Percentiles rank a stretch among this genome's conserved stretches.
These are phyloP conservation scores for Ichneumoninae sp. DNA, from an alignment of 2,888 invertebrate species.

Conservation along the genomic window DNA sequence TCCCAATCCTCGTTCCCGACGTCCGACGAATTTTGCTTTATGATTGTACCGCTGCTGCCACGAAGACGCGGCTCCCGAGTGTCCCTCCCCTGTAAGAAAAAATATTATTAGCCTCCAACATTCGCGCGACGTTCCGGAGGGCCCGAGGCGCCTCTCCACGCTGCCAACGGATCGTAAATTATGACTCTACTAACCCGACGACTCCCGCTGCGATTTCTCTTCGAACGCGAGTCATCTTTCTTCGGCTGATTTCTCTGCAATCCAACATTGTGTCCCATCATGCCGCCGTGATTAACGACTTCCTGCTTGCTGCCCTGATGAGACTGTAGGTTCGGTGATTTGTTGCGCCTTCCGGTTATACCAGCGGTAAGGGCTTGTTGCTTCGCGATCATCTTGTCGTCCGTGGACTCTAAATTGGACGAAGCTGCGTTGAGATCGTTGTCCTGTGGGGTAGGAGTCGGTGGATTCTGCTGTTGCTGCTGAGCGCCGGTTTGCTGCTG, in stretches of 20 bases:
- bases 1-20: conserved; percentile 91
- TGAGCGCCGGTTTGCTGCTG: conserved; percentile 81
- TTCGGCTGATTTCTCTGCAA: conserved; percentile 75
- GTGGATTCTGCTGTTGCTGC: conserved; percentile 76
- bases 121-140: neutral
- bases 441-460: conserved; percentile 78
- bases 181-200: conserved; percentile 73
- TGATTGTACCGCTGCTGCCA: conserved; percentile 72
- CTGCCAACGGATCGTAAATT: neutral
- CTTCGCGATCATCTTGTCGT: conserved; percentile 89
- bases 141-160: neutral
- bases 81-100: conserved; percentile 78
- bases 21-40: conserved; percentile 81
- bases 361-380: conserved; percentile 89
- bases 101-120: neutral
- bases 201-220: conserved; percentile 81
- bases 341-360: conserved; percentile 85
- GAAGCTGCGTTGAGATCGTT: conserved; percentile 77
- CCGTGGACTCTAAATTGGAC: conserved; percentile 79
- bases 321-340: conserved; percentile 77
- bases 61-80: conserved; percentile 78
- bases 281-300: conserved; percentile 68
- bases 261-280: conserved; percentile 63
- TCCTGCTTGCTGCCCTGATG: conserved; percentile 71
- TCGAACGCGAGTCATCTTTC: conserved; percentile 77